Conservation (phyloP, 2,888 invertebrate species). For the Drosophila recens region DNA sequence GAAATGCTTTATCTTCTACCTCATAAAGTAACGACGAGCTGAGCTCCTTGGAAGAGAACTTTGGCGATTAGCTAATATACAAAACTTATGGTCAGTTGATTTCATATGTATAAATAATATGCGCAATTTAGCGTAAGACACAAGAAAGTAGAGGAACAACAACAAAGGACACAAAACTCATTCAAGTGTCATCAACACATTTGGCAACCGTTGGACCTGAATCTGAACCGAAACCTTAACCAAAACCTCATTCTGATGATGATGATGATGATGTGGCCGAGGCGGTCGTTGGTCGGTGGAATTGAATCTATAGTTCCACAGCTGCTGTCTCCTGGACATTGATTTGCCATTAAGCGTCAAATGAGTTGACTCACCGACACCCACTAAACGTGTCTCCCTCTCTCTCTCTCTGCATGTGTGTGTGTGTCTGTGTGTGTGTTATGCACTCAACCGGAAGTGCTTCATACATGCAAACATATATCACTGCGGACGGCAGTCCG, state of each 20-base stretch:
- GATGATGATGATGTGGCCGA: slow-evolving; percentile 12
- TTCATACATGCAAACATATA: slow-evolving; percentile 27
- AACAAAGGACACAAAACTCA: slow-evolving; percentile 65
- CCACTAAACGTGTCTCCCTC: slow-evolving; percentile 8
- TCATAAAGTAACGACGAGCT: slow-evolving; percentile 5
- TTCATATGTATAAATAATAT: slow-evolving; percentile 76
- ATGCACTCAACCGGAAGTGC: slow-evolving; percentile 73
- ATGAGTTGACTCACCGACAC: slow-evolving; percentile 61
- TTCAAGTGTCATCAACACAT: slow-evolving; percentile 77
- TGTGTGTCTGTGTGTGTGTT: slow-evolving; percentile 30
- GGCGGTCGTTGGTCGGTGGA: slow-evolving; percentile 4
- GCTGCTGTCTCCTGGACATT: slow-evolving; percentile 56
- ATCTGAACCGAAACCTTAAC: slow-evolving; percentile 5
- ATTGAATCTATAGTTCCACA: slow-evolving; percentile 19
- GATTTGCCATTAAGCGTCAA: slow-evolving; percentile 75
- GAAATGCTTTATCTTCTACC: slow-evolving; percentile 36
- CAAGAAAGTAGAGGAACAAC: slow-evolving; percentile 14
- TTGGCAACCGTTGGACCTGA: slow-evolving; percentile 33
- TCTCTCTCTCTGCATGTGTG: slow-evolving; percentile 4
- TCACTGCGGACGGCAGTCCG: no score
- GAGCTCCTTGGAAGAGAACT: background rate
- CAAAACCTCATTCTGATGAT: background rate
- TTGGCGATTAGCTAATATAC: slow-evolving; percentile 70
- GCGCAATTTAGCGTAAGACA: slow-evolving; percentile 73
- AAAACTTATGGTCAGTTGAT: slow-evolving; percentile 81